phyloP scores from a whole-genome alignment of 1,140 invertebrate genomes.

The Pseudomyrmex concolor region DNA sequence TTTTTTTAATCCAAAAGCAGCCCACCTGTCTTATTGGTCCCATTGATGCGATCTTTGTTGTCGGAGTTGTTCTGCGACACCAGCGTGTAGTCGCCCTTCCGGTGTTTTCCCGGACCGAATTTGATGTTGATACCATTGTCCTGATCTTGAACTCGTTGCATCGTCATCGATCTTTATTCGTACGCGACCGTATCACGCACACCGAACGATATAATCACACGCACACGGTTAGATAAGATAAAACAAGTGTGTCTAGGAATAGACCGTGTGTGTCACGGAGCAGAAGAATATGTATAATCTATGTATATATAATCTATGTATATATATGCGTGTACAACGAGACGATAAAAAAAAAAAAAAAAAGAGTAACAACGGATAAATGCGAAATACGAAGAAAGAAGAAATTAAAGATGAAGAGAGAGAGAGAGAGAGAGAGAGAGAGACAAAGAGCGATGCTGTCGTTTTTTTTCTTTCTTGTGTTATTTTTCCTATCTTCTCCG shows the following conservation, averaged over 20 bases:
- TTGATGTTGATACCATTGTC: constrained; percentile 83
- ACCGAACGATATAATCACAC: background rate
- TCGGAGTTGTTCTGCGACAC: constrained; percentile 66
- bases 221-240: constrained; percentile 27
- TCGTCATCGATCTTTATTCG: constrained; percentile 69
- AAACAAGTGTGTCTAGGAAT: background rate
- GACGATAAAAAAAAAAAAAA: background rate
- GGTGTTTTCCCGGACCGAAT: constrained; percentile 74
- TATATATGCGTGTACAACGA: background rate
- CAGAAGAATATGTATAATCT: background rate
- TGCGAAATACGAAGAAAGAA: constrained; percentile 9
- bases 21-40: constrained; percentile 73
- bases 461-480: background rate
- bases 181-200: constrained; percentile 34
- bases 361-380: constrained; percentile 31
- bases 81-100: constrained; percentile 73
- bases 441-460: constrained; percentile 12
- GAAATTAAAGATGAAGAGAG: constrained; percentile 15
- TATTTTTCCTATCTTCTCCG: constrained; percentile 21
- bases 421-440: background rate
- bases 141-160: constrained; percentile 80
- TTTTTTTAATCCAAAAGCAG: too few relatives aligned
- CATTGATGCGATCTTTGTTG: constrained; percentile 63
- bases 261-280: background rate
- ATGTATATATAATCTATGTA: background rate